These are phyloP conservation scores for Rhagonycha lutea DNA, from an alignment of 2,888 invertebrate genomes.

Conservation along the genomic window DNA sequence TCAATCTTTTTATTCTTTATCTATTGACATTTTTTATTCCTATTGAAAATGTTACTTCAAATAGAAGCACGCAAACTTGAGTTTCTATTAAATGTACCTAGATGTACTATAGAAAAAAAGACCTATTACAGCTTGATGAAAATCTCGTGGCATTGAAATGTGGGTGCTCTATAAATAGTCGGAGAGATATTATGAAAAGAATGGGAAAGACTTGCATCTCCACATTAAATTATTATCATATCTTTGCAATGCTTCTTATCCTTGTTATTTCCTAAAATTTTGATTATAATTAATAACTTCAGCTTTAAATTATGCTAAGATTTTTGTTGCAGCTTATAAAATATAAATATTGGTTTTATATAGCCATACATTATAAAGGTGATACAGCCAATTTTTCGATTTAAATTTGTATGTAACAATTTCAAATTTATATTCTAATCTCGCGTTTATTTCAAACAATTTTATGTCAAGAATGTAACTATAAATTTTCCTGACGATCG, in stretches of 20 bases:
- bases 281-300: too few relatives aligned
- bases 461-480: not conserved
- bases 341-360: not conserved
- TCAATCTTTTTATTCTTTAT: not conserved
- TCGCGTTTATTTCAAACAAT: not conserved
- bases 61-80: not conserved
- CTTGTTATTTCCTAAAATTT: too few relatives aligned
- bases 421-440: not conserved
- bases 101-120: not conserved
- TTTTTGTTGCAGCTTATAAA: not conserved
- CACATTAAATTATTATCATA: too few relatives aligned
- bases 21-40: conserved; percentile 4
- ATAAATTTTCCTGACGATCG: not conserved
- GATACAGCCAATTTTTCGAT: not conserved
- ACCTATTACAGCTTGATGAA: not conserved
- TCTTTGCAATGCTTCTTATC: too few relatives aligned
- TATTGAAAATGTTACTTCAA: not conserved
- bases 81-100: not conserved
- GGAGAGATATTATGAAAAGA: too few relatives aligned
- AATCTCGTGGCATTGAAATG: too few relatives aligned
- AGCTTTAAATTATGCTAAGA: too few relatives aligned
- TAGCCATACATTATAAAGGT: not conserved
- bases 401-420: not conserved
- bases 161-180: too few relatives aligned
- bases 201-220: too few relatives aligned